phyloP scores from a whole-genome alignment of 1,140 invertebrate genomes.

The Liolophura sinensis region DNA sequence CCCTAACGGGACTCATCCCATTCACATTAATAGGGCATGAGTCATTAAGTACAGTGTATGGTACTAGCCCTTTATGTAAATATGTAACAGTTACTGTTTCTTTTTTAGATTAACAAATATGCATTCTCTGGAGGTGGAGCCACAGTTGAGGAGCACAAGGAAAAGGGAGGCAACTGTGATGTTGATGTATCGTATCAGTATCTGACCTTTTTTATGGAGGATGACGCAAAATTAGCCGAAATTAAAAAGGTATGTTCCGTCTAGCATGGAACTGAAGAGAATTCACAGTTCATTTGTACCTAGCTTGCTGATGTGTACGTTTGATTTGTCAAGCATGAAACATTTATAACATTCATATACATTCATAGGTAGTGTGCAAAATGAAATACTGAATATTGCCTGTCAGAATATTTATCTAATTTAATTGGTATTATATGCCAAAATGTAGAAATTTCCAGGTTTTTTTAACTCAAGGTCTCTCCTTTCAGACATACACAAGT shows the following conservation, averaged over 20 bases:
- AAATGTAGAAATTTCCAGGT: too few species aligned
- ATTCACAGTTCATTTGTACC: too few species aligned
- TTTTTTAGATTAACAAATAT: constrained; percentile 90
- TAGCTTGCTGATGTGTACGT: too few species aligned
- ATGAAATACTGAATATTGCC: too few species aligned
- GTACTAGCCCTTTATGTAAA: too few species aligned
- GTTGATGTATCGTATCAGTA: constrained; percentile 97
- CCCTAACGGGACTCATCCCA: neutral
- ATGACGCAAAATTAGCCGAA: constrained; percentile 85
- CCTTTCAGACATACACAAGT: constrained; percentile 77
- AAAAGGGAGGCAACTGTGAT: constrained; percentile 90
- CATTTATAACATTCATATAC: too few species aligned
- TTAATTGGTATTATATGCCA: too few species aligned
- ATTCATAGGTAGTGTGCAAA: too few species aligned
- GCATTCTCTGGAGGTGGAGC: constrained; percentile 96
- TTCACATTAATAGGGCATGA: constrained; percentile 1
- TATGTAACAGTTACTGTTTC: too few species aligned
- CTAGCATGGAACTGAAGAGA: too few species aligned
- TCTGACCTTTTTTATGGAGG: constrained; percentile 92
- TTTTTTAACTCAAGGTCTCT: neutral
- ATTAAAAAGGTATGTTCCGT: constrained; percentile 69
- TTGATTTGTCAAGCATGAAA: too few species aligned
- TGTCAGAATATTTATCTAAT: too few species aligned
- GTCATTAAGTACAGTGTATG: neutral
- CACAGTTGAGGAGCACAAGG: constrained; percentile 90